A percentile compares a stretch with the other conserved stretches of the same genome.
phyloP scores from a whole-genome alignment of 1,140 invertebrate genomes.

The Antheraea pernyi region DNA sequence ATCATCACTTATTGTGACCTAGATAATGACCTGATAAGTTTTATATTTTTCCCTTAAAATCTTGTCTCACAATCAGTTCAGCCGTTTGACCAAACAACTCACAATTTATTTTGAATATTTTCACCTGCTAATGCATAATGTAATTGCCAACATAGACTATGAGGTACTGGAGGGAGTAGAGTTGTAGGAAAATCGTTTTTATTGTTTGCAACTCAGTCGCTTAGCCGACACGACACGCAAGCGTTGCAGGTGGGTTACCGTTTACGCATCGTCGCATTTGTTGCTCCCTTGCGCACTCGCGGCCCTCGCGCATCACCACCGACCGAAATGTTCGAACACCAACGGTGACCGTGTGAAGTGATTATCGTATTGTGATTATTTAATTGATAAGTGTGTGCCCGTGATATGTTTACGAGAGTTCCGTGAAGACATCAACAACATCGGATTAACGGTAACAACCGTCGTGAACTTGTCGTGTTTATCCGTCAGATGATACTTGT shows the following conservation, averaged over 20 bases:
- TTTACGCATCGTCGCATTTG: slow-evolving; percentile 73
- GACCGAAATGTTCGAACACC: slow-evolving; percentile 60
- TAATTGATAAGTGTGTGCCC: slow-evolving; percentile 47
- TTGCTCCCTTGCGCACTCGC: slow-evolving; percentile 63
- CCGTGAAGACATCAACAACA: slow-evolving; percentile 46
- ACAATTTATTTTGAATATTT: no score
- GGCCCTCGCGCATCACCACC: slow-evolving; percentile 48
- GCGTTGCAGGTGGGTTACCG: slow-evolving; percentile 74
- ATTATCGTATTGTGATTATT: slow-evolving; percentile 51
- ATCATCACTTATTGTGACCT: no score
- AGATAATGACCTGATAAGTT: no score
- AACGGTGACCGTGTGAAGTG: slow-evolving; percentile 64
- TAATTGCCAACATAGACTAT: no score
- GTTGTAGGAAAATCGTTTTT: no score
- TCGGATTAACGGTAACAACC: slow-evolving; percentile 66
- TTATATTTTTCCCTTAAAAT: no score
- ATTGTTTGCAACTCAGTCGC: no score
- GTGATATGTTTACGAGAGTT: slow-evolving; percentile 63
- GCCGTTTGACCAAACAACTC: no score
- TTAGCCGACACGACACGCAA: slow-evolving; percentile 62
- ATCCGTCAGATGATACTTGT: slow-evolving; percentile 61
- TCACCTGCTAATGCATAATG: no score
- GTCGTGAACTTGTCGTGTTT: slow-evolving; percentile 61
- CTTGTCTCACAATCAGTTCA: no score
- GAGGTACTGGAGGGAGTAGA: no score